Percentiles rank a stretch among this genome's conserved stretches.
phyloP scores from a whole-genome alignment of 2,113 vertebrate species.

The Nanorana parkeri region DNA sequence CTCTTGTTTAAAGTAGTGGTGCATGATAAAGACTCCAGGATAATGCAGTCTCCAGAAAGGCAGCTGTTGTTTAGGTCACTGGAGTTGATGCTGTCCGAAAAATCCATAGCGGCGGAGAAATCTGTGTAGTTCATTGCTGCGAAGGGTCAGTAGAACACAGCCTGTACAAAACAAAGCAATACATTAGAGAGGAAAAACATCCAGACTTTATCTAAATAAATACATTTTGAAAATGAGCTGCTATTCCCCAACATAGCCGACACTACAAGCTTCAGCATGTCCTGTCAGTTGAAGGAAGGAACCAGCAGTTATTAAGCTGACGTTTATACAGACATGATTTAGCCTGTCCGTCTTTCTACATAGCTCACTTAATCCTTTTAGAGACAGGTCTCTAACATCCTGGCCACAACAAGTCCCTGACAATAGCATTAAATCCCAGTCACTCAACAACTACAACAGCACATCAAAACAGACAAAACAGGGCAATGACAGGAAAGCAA shows the following conservation, averaged over 20 bases:
- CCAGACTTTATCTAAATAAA: neutral
- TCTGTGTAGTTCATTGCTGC: conserved; percentile 75
- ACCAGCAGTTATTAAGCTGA: neutral
- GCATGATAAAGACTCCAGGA: conserved; percentile 79
- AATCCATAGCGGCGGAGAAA: conserved; percentile 73
- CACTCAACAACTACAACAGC: conserved; percentile 9
- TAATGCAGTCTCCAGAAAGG: conserved; percentile 74
- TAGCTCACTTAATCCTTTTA: conserved; percentile 9
- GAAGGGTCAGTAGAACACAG: neutral
- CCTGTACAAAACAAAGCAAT: conserved; percentile 52
- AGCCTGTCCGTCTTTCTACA: neutral
- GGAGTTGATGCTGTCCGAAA: conserved; percentile 79
- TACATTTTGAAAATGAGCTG: neutral
- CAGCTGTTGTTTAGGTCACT: conserved; percentile 80
- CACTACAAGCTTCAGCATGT: neutral
- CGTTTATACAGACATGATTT: conserved; percentile 12
- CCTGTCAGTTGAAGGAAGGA: neutral
- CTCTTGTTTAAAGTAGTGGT: conserved; percentile 75
- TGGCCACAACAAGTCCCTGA: conserved; percentile 2
- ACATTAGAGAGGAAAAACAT: neutral
- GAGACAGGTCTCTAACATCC: conserved; percentile 21
- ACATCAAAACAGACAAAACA: conserved; percentile 14
- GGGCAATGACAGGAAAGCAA: conserved; percentile 5
- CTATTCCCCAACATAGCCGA: neutral
- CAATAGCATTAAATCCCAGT: conserved; percentile 13